Percentiles rank a stretch among this genome's conserved stretches.
Evolutionary conservation across 2,113 vertebrate species (phyloP).

Genomic region (Eleginops maclovinus): DNA sequence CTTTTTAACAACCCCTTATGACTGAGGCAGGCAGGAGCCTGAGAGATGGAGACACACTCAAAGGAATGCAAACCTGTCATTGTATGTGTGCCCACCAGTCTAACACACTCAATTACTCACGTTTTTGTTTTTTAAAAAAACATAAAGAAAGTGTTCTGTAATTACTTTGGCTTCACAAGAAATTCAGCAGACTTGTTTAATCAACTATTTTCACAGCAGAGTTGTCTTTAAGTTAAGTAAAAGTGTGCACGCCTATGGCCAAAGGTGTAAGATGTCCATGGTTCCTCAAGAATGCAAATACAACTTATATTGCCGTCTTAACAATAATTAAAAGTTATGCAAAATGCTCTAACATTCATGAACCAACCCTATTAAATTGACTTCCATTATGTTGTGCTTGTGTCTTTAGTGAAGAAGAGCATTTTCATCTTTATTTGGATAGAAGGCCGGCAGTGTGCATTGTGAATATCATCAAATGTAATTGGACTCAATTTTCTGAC

Average conservation of each 20-base stretch:
- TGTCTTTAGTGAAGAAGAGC: neutral
- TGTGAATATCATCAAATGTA: too few relatives aligned
- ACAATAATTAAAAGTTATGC: neutral
- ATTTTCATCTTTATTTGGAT: neutral
- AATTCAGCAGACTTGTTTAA: slow-evolving; percentile 7
- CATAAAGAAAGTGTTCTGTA: slow-evolving; percentile 36
- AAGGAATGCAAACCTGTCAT: slow-evolving; percentile 34
- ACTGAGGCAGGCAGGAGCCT: slow-evolving; percentile 46
- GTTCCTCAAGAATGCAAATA: slow-evolving; percentile 7
- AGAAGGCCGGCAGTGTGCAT: too few relatives aligned
- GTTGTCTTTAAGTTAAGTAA: neutral
- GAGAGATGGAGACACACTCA: slow-evolving; percentile 41
- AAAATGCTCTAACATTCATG: neutral
- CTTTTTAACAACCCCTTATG: slow-evolving; percentile 55
- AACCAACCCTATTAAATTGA: neutral
- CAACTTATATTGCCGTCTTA: neutral
- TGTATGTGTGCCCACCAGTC: slow-evolving; percentile 15
- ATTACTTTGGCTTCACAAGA: slow-evolving; percentile 19
- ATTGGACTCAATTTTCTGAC: too few relatives aligned
- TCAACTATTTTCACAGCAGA: neutral
- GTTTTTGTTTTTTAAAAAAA: slow-evolving; percentile 28
- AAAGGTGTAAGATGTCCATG: neutral
- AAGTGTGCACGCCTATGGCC: neutral
- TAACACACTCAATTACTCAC: neutral
- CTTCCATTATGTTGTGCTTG: neutral